Conservation (phyloP, 1,140 invertebrate genomes). For the Neodiprion pinetum region DNA sequence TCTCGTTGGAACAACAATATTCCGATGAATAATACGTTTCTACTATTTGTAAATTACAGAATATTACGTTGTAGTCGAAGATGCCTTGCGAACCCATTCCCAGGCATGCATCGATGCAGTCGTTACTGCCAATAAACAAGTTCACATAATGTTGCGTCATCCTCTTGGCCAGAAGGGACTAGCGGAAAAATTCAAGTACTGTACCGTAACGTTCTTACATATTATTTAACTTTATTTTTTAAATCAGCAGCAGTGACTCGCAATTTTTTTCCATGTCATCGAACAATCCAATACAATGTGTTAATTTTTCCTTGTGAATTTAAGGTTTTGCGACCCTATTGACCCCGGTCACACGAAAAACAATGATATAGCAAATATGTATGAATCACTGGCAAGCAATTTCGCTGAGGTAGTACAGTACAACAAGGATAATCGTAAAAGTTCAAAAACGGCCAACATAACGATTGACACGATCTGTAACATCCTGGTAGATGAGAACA, state of each 20-base stretch:
- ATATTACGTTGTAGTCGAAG: slow-evolving; percentile 77
- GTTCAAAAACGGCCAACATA: slow-evolving; percentile 69
- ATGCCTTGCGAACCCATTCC: slow-evolving; percentile 70
- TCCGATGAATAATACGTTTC: slow-evolving; percentile 11
- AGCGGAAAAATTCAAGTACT: slow-evolving; percentile 74
- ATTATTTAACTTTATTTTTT: slow-evolving; percentile 17
- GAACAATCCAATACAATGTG: slow-evolving; percentile 19
- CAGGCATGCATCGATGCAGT: slow-evolving; percentile 70
- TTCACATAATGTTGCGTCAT: slow-evolving; percentile 70
- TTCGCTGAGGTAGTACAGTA: slow-evolving; percentile 91
- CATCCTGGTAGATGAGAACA: slow-evolving; percentile 72
- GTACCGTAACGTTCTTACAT: slow-evolving; percentile 24
- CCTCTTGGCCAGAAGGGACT: slow-evolving; percentile 68
- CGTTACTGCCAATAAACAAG: slow-evolving; percentile 68
- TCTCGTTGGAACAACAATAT: slow-evolving; percentile 10
- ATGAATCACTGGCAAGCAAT: slow-evolving; percentile 81
- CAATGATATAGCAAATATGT: slow-evolving; percentile 83
- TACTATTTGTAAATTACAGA: slow-evolving; percentile 63
- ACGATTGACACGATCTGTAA: slow-evolving; percentile 83
- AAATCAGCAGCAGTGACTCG: slow-evolving; percentile 11
- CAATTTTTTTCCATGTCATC: slow-evolving; percentile 22
- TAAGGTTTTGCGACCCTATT: slow-evolving; percentile 80
- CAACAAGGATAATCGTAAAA: slow-evolving; percentile 89
- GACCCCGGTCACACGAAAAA: slow-evolving; percentile 63
- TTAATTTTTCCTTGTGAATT: slow-evolving; percentile 38